Base-by-base conservation (phyloP, 2,888 invertebrate species). In the Axea sp. region DNA sequence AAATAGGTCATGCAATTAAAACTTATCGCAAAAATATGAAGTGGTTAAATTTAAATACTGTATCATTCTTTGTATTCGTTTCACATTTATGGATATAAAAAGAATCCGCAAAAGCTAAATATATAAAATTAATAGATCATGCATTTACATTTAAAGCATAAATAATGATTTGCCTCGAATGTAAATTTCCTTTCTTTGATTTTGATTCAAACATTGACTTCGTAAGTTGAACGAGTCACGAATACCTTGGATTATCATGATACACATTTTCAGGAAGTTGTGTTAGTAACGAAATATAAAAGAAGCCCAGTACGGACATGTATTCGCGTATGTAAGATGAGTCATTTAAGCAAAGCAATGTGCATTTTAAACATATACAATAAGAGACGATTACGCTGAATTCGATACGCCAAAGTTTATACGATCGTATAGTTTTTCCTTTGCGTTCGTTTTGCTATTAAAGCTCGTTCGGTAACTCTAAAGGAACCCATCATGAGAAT, bases 361-460 rank as follows among this genome's bases (percentile, higher is more conserved):
- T 51, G 37, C 41, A 33, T 17, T 41, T 14, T 35, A 17, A 7
- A 24, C 43, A 49, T 51, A 35, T 64, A 51, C 22, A 28, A 72
- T 39, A 53, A 73, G 30, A 60, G 55, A 60, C 39, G 60, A 60
- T 60, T 47, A 45, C 30, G 11, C 19, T 26, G 9, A 55, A 60
- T 64, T 45, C 37, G 59, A 60, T 60, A 60, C 59, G 35, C 47
- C 47, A 62, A 43, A 49, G 62, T 45, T 60, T 51, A 57, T 65
- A 45, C 35, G 35, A 35, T 39, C 35, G 64, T 57, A 30, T 41
- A 39, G 15, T 37, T 22, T 33, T 57, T 55, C 51, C 60, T 59
- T 60, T 60, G 55, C 73, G 37, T 67, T 49, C 67, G 51, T 60
- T 65, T 59, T 47, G 55, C 43, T 55, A 60, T 67, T 67, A 65